Conservation (phyloP, 2,113 vertebrate genomes). For the Corythornis madagascariensis region DNA sequence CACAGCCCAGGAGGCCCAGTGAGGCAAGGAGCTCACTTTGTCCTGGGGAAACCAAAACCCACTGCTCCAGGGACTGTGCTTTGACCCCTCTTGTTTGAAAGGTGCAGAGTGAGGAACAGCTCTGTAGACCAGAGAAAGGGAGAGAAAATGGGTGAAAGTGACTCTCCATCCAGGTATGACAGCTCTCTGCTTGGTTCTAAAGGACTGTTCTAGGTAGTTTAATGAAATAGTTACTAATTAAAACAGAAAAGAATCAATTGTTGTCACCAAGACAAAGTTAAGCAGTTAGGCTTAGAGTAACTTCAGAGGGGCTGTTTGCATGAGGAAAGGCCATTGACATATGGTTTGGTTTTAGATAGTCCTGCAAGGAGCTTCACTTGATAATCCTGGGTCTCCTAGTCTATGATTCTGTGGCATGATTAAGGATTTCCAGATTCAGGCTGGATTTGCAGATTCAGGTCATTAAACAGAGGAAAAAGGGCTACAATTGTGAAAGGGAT, state of each 20-base stretch:
- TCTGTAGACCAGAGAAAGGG: not conserved
- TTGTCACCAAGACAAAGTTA: not conserved
- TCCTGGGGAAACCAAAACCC: not conserved
- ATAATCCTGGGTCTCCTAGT: not conserved
- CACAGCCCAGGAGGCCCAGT: not conserved
- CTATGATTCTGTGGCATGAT: not conserved
- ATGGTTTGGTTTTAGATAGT: not conserved
- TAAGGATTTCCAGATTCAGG: not conserved
- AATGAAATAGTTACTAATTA: not conserved
- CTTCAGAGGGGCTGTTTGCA: not conserved
- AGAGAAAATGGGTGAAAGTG: not conserved
- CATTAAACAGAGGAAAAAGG: not conserved
- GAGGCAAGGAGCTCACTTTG: not conserved
- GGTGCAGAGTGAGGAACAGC: accelerated
- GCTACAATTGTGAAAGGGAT: not conserved
- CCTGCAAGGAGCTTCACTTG: not conserved
- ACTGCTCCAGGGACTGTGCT: not conserved
- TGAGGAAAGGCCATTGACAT: not conserved
- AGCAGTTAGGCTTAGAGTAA: not conserved
- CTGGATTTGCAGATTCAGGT: not conserved
- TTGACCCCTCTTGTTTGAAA: not conserved
- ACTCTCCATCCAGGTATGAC: not conserved
- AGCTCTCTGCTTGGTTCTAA: not conserved
- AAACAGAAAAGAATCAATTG: not conserved
- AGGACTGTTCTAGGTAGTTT: not conserved